Evolutionary conservation across 37 sponge, comb jelly and placozoan genomes (phyloP), one percentile per base, ranked within the genome.

Genomic region (Lycopodina hypogea): DNA sequence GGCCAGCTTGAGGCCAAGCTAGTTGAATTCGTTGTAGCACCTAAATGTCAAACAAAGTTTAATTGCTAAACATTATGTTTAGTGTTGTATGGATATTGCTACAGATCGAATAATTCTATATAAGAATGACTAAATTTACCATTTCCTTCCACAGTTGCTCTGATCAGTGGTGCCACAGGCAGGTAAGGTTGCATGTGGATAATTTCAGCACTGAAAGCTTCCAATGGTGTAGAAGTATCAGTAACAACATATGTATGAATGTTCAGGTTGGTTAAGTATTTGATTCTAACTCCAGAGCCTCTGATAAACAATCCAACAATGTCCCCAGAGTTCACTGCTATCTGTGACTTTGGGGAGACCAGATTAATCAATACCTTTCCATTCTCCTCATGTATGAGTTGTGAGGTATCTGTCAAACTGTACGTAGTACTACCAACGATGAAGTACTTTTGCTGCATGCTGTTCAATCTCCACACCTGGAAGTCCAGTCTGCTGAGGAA

Each of bases 381-480:
- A 14, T 14, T 40, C 12, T 68, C 19, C 4, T 9, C 69, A 8
- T 8, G 11, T 11, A 62, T 62, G n/a, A 28, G n/a, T 21, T 21
- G 64, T 23, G 69, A 12, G 69, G 8, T 40, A 33, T 38, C 14
- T n/a, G 24, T 3, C 8, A 28, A 3, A 71, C 3, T 14, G 34
- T 22, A 68, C 3, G 41, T 21, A 42, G 58, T 76, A 24, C 18
- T 24, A 40, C 76, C 76, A 3, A 60, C 62, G 1, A 76, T 26
- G 32, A 60, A 34, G 63, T 76, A 76, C 17, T 23, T 2, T 39
- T 35, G 38, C 7, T 14, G 28, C 41, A 23, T 40, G 6, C 7
- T 2, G 41, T n/a, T 37, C 74, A n/a, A 23, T 38, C 76, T n/a
- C 76, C 76, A 76, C 1, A 76, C 63, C 34, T 76, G 76, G 29